A percentile compares a stretch with the other conserved stretches of the same genome.
phyloP scores from a whole-genome alignment of 2,797 vertebrate genomes.

The Girardinus metallicus region DNA sequence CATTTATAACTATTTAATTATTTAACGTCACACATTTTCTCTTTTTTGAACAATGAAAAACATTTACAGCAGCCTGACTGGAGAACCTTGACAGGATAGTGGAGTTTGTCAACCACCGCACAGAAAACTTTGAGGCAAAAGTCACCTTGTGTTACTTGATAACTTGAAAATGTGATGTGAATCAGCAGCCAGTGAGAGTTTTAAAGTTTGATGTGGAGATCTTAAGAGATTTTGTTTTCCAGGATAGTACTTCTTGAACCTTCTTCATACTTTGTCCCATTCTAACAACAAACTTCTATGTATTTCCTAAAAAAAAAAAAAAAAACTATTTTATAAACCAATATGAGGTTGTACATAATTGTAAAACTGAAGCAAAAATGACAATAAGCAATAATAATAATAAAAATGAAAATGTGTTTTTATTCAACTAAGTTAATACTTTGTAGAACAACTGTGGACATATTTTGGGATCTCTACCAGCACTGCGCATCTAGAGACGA shows the following conservation, averaged over 20 bases:
- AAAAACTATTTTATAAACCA: background rate
- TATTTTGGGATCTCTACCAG: background rate
- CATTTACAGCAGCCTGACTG: conserved; percentile 1
- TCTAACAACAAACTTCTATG: background rate
- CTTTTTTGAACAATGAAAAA: background rate
- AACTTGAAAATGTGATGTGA: conserved; percentile 21
- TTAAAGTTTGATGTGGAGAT: background rate
- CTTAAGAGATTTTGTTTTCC: background rate
- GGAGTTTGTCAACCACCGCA: background rate
- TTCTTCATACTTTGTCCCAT: background rate
- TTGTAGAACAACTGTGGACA: background rate
- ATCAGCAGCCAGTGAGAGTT: conserved; percentile 4
- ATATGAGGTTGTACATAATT: background rate
- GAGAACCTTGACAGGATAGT: background rate
- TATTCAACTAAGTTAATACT: background rate
- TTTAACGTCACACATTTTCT: background rate
- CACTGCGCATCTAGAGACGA: background rate
- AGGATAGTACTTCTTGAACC: background rate
- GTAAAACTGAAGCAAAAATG: background rate
- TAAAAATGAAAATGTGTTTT: background rate
- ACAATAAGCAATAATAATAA: background rate
- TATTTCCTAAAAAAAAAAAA: background rate
- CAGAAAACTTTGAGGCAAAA: background rate
- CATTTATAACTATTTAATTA: background rate
- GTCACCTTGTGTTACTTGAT: conserved; percentile 20